Evolutionary conservation across 2,113 vertebrate genomes (phyloP).

Genomic region (Vulpes vulpes): DNA sequence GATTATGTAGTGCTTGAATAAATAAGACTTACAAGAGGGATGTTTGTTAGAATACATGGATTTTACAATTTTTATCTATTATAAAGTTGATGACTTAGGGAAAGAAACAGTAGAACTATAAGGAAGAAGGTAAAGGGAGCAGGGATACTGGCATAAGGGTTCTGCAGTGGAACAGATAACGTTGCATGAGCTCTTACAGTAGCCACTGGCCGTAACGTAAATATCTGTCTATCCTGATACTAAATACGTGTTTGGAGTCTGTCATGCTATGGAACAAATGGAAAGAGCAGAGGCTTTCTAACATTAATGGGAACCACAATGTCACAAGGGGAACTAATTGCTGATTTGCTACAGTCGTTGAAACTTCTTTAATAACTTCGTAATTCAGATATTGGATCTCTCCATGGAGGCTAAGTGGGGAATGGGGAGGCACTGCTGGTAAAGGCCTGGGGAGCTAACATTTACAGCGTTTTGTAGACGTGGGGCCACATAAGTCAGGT

Average conservation of each 20-base stretch:
- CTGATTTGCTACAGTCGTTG: not conserved
- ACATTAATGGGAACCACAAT: not conserved
- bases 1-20: not conserved
- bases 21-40: not conserved
- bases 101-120: not conserved
- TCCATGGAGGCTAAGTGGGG: not conserved
- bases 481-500: not conserved
- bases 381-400: not conserved
- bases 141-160: not conserved
- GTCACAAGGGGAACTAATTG: not conserved
- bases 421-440: not conserved
- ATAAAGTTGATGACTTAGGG: not conserved
- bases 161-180: not conserved
- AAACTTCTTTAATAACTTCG: not conserved
- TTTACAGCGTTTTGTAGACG: not conserved
- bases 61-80: not conserved
- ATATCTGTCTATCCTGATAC: not conserved
- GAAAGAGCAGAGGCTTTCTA: not conserved
- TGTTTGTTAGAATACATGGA: not conserved
- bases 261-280: not conserved
- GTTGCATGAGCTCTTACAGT: not conserved
- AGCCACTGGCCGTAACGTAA: not conserved
- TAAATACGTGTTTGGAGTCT: not conserved
- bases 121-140: not conserved
- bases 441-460: not conserved